Evolutionary conservation across 2,797 vertebrate genomes (phyloP), one percentile per base, ranked within the genome.

Genomic region (Poecilia picta): DNA sequence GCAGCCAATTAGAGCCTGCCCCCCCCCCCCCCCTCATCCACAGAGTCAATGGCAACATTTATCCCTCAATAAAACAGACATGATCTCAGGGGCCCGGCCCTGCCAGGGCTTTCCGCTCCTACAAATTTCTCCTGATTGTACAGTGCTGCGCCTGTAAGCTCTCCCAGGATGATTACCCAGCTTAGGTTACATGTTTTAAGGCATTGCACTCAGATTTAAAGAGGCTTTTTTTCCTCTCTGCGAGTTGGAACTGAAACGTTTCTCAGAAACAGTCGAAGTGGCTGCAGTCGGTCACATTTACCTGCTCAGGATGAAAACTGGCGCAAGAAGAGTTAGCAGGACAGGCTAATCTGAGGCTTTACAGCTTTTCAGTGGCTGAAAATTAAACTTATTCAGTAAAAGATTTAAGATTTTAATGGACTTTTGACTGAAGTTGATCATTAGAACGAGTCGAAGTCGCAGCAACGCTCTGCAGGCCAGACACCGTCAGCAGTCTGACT

Each of bases 41-140:
- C 86, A 74, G 86, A 86, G 88, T 92, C 91, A 92, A 92, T 92
- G 90, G 91, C 89, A 91, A 90, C 92, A 93, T 92, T 94, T 92
- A 94, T 92, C 93, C 91, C 82, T 85, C 90, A 92, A 93, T 91
- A 93, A 94, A 92, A 93, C 85, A 92, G 90, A 91, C 91, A 86
- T 93, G 91, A 92, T 88, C 88, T 89, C 88, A 89, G 89, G 90
- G 89, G 88, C 83, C 78, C 15, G 73, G 75, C 74, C 75, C 76
- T 81, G 90, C 89, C 90, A 90, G 86, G 76, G 88, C 83, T 91
- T 94, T 91, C 90, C 87, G 79, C 90, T 87, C 74, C 83, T 85
- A 83, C 91, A 91, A 80, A 92, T 91, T 86, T 89, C 72, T 75
- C 74, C 81, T 93, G 91, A 93, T 93, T 93, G 93, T 92, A 89